Evolutionary conservation across 2,113 vertebrate genomes (phyloP), one percentile per base, ranked within the genome.

Genomic region (Ictalurus furcatus): DNA sequence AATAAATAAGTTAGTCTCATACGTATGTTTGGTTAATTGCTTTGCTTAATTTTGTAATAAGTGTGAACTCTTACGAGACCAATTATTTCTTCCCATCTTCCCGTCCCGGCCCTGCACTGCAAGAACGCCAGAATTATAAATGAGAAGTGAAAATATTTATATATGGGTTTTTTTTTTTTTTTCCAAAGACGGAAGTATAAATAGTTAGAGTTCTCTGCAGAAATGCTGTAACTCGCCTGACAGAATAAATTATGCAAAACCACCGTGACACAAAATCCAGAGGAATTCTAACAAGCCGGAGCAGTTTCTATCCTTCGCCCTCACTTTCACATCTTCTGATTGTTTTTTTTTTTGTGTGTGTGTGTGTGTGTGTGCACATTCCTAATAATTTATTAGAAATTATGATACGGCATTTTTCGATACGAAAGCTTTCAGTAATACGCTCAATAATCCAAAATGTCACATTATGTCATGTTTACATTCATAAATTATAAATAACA

Each of bases 201-300:
- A 52, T 52, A 69, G 25, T 48, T 69, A 11, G 6, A 30, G 61
- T 13, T 40, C 23, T 52, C 14, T 65, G 11, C 48, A 48, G 63
- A 54, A 69, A 54, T 69, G 79, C 28, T 56, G 79, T n/a, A 79
- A 79, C 76, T 52, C 44, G 21, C 44, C 48, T 52, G 76, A 69
- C 63, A 48, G 65, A 85, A 65, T 85, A 85, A 52, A 85, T 85
- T 85, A 85, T 85, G 84, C 52, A 85, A 85, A 85, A 81, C 14
- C 28, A 28, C 8, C 2, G n/a, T 34, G 79, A 58, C 14, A 81
- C 16, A 12, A 81, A 81, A 58, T 81, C 52, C 79, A 58, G 79
- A 34, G n/a, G 28, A 56, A 58, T 81, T 30, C 52, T 54, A 81
- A 81, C 52, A 58, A 56, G 79, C 79, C 11, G 30, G 52, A 56